Evolutionary conservation across 2,113 vertebrate genomes (phyloP).

Genomic region (Propithecus coquereli): DNA sequence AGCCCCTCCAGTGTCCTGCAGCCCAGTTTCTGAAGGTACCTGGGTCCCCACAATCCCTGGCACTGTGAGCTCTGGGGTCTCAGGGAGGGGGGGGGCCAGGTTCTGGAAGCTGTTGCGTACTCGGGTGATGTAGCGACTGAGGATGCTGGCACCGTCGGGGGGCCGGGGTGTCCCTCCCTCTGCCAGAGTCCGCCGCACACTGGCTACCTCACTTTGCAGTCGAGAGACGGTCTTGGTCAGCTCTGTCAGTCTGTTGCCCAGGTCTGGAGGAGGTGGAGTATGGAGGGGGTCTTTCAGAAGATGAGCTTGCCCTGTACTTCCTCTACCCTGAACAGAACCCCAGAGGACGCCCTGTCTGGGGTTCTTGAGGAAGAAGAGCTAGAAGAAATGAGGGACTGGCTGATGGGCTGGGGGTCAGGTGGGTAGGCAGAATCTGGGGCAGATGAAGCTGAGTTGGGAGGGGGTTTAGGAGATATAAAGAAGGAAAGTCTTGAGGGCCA

Average conservation of each 20-base stretch:
- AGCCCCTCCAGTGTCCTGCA: neutral
- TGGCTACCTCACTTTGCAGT: slow-evolving; percentile 85
- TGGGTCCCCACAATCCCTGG: slow-evolving; percentile 33
- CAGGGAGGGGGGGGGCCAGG: slow-evolving; percentile 57
- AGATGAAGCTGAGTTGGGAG: neutral
- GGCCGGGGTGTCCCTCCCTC: neutral
- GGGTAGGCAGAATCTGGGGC: neutral
- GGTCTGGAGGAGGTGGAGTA: slow-evolving; percentile 8
- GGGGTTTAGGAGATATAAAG: neutral
- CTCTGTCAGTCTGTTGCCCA: slow-evolving; percentile 91
- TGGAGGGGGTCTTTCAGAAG: neutral
- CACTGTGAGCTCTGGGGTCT: slow-evolving; percentile 47
- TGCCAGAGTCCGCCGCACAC: slow-evolving; percentile 70
- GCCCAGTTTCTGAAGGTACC: neutral
- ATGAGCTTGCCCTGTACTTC: neutral
- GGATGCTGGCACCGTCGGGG: slow-evolving; percentile 79
- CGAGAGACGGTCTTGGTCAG: slow-evolving; percentile 86
- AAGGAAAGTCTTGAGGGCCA: neutral
- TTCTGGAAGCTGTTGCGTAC: slow-evolving; percentile 90
- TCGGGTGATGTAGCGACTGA: slow-evolving; percentile 87
- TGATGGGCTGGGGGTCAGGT: neutral
- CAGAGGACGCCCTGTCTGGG: neutral
- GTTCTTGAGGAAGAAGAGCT: neutral
- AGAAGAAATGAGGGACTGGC: neutral
- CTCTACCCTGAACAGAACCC: neutral